Evolutionary conservation across 2,888 invertebrate species (phyloP), one percentile per base, ranked within the genome.

Genomic region (Polymixis lichenea): DNA sequence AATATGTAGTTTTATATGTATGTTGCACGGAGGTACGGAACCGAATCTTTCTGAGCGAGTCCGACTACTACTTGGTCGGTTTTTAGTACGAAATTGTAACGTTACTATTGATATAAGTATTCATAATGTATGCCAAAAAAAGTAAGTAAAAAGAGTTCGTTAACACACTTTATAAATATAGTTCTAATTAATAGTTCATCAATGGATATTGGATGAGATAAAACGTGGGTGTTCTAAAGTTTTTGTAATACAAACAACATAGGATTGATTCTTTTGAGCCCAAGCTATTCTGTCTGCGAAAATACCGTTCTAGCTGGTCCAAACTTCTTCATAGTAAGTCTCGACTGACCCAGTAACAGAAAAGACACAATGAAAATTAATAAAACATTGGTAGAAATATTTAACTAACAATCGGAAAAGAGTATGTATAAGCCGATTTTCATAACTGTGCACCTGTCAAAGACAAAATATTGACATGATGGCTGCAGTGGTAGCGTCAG

Each of bases 151-250:
- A 65, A 58, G 46, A 46, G 53, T 78, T 78, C 72, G 25, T 65
- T 78, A 78, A 32, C 72, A 65, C 17, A 46, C 51, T 65, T 70
- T 38, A n/a, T 49, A 69, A 46, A 77, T 60, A 17, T 43, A 17
- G 60, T 58, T 62, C 15, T 55, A 32, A 28, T 60, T n/a, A 28
- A 19, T 32, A 58, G 28, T 71, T 72, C 13, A 72, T 72, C 38
- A 79, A 53, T 53, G 32, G 51, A 19, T 61, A 32, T 62, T 25
- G 28, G 8, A 1, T 25, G 22, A 49, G 0, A 51, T 17, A 65
- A 22, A 19, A 53, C 25, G 80, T 65, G 56, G 43, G 32, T 65
- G 64, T 77, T 56, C 17, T 2, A 19, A 6, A 19, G 32, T 15
- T 15, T 79, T 79, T 72, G 72, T 64, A 8, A 19, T n/a, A 38